Conservation (phyloP, 2,888 invertebrate genomes). For the Chelonus formosanus region DNA sequence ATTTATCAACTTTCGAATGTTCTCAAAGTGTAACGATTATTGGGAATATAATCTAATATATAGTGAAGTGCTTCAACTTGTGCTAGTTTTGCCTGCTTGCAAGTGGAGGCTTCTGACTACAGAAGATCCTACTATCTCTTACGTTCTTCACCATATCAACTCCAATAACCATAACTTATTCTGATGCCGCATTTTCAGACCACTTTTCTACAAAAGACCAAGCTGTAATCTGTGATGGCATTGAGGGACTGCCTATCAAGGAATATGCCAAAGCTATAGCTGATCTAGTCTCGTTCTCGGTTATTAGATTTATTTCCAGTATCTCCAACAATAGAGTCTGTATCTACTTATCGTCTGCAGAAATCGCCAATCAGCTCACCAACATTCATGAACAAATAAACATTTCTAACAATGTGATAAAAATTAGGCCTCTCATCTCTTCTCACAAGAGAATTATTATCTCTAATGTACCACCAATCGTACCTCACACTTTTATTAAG, state of each 20-base stretch:
- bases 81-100: no score
- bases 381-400: neutral
- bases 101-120: no score
- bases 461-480: slow-evolving; percentile 39
- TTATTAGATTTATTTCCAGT: slow-evolving; percentile 24
- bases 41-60: no score
- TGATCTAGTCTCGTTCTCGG: neutral
- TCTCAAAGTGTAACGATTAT: no score
- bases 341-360: neutral
- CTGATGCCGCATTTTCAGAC: slow-evolving; percentile 2
- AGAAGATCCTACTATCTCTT: no score
- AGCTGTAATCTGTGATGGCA: slow-evolving; percentile 19
- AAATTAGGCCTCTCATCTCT: slow-evolving; percentile 33
- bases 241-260: slow-evolving; percentile 22
- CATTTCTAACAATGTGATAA: neutral
- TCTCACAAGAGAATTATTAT: slow-evolving; percentile 33
- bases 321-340: slow-evolving; percentile 32
- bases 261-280: slow-evolving; percentile 25
- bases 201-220: slow-evolving; percentile 26
- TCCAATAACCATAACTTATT: no score
- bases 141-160: no score
- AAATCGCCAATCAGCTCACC: neutral
- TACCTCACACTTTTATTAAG: slow-evolving; percentile 33
- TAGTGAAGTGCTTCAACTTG: no score
- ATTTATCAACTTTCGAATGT: no score